Evolutionary conservation across 2,113 vertebrate genomes (phyloP).

Genomic region (Gila orcuttii): DNA sequence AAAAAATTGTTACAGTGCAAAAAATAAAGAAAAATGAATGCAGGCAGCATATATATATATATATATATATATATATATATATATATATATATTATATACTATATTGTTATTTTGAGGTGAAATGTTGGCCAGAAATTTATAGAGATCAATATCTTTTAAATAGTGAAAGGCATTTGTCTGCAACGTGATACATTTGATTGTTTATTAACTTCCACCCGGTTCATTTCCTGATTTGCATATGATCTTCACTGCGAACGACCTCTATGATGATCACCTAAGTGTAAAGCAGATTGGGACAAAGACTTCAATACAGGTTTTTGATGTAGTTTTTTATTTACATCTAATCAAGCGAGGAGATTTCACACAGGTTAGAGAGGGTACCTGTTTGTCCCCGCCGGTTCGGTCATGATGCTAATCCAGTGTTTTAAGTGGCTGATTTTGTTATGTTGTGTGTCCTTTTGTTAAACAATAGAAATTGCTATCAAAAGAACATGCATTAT

Average conservation of each 20-base stretch:
- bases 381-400: neutral
- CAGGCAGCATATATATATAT: no score
- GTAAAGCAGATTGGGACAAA: neutral
- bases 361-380: neutral
- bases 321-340: neutral
- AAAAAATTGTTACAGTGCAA: neutral
- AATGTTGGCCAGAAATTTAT: neutral
- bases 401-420: neutral
- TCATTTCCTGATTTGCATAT: constrained; percentile 23
- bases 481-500: neutral
- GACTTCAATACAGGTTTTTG: constrained; percentile 2
- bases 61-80: no score
- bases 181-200: constrained; percentile 9
- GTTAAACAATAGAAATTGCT: neutral
- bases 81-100: no score
- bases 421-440: neutral
- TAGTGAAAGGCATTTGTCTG: constrained; percentile 12
- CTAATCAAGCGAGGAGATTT: neutral
- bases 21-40: no score
- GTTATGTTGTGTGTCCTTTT: neutral
- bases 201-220: constrained; percentile 34
- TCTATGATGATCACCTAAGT: neutral
- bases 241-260: neutral
- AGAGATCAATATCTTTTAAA: neutral
- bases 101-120: neutral